phyloP scores from a whole-genome alignment of 2,113 vertebrate genomes.

The Psephotus haematonotus region DNA sequence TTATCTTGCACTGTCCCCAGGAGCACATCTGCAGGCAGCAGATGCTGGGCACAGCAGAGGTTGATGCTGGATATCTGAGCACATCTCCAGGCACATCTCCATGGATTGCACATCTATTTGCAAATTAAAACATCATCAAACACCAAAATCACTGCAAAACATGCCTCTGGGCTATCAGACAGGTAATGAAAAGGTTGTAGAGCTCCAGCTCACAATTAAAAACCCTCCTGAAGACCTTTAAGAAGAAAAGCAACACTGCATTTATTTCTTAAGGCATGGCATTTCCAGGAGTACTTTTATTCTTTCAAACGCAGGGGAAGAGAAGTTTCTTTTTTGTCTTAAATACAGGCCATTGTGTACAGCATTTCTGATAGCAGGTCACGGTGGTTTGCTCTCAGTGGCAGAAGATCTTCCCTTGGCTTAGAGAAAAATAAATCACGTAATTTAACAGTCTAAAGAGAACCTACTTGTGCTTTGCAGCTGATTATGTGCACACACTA shows the following conservation, averaged over 20 bases:
- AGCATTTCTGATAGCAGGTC: neutral
- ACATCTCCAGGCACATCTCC: neutral
- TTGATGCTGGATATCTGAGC: neutral
- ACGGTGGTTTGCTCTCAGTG: neutral
- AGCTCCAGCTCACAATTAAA: neutral
- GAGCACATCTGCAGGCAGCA: neutral
- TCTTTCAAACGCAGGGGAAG: neutral
- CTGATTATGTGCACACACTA: neutral
- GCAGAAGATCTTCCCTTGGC: neutral
- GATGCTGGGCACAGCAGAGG: neutral
- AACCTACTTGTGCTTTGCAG: slow-evolving; percentile 23
- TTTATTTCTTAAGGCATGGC: slow-evolving; percentile 1
- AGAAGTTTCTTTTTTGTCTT: neutral
- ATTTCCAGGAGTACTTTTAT: slow-evolving; percentile 5
- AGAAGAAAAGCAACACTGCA: neutral
- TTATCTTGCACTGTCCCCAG: neutral
- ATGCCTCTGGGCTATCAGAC: neutral
- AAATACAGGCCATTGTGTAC: neutral
- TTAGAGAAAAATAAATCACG: neutral
- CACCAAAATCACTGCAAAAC: neutral
- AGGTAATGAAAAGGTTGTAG: neutral
- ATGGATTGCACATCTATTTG: neutral
- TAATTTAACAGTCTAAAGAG: neutral
- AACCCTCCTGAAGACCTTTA: neutral
- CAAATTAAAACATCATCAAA: neutral